Conservation (phyloP, 2,888 invertebrate species). For the Cataglyphis cursor region DNA sequence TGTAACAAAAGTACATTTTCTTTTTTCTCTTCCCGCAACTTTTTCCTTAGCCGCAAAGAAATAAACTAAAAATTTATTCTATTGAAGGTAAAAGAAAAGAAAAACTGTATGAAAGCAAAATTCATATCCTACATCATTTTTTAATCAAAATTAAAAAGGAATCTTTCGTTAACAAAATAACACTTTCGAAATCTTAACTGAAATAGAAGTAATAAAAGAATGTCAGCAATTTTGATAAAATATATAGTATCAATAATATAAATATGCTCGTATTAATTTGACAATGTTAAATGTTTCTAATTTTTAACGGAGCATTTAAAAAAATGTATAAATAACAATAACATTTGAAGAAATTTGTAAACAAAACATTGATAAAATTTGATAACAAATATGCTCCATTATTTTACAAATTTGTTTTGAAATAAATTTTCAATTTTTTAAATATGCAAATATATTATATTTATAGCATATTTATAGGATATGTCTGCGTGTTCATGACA, state of each 20-base stretch:
- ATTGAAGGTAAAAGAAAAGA: background rate
- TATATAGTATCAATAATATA: background rate
- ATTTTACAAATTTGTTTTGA: background rate
- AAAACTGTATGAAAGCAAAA: background rate
- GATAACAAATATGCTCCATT: background rate
- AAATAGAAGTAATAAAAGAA: background rate
- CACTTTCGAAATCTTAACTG: constrained; percentile 15
- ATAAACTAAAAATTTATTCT: background rate
- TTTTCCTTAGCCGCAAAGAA: background rate
- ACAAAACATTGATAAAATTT: background rate
- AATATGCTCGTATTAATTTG: background rate
- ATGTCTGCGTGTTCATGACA: background rate
- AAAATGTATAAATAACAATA: background rate
- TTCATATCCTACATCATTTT: background rate
- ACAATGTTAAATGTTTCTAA: background rate
- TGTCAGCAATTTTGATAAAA: background rate
- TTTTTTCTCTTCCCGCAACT: background rate
- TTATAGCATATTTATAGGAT: no score
- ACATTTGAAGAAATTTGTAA: background rate
- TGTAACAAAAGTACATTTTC: constrained; percentile 47
- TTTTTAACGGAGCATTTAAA: background rate
- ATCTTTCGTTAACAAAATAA: background rate
- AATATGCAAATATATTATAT: background rate
- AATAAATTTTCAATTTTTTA: background rate
- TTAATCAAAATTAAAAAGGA: background rate